A percentile compares a stretch with the other conserved stretches of the same genome.
Conservation (phyloP, 2,888 invertebrate genomes). For the Junonia oenone region DNA sequence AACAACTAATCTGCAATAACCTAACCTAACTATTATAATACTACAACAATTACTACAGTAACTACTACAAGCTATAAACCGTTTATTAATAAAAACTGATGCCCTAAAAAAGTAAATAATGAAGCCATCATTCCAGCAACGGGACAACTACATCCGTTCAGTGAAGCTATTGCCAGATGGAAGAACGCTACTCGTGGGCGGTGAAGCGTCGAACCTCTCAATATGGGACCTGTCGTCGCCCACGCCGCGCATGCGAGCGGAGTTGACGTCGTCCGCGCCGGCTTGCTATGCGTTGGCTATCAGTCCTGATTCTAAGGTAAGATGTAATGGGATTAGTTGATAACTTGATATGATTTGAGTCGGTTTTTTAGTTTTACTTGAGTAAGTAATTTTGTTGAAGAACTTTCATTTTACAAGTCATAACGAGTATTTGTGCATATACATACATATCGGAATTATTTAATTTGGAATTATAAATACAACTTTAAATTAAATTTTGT, state of each 20-base stretch:
- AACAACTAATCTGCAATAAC: no score
- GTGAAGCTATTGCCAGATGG: conserved; percentile 97
- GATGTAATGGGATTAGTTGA: no score
- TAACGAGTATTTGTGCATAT: no score
- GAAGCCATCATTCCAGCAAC: conserved; percentile 80
- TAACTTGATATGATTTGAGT: no score
- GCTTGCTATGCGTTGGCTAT: conserved; percentile 99
- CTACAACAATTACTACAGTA: no score
- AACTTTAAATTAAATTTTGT: not conserved
- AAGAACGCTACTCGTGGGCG: conserved; percentile 95
- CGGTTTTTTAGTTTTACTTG: no score
- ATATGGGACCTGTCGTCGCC: conserved; percentile 96
- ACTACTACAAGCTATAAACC: not conserved
- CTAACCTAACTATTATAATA: not conserved
- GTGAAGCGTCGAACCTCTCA: conserved; percentile 96
- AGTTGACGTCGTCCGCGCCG: conserved; percentile 93
- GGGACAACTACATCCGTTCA: conserved; percentile 94
- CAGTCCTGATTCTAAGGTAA: conserved; percentile 97
- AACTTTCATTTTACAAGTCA: no score
- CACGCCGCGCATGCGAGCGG: conserved; percentile 94
- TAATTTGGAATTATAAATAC: no score
- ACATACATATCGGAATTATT: no score
- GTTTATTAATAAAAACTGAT: not conserved
- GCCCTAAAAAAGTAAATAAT: not conserved
- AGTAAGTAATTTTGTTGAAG: no score